Base-by-base conservation (phyloP, 2,888 invertebrate species). In the Uropetala carovei region DNA sequence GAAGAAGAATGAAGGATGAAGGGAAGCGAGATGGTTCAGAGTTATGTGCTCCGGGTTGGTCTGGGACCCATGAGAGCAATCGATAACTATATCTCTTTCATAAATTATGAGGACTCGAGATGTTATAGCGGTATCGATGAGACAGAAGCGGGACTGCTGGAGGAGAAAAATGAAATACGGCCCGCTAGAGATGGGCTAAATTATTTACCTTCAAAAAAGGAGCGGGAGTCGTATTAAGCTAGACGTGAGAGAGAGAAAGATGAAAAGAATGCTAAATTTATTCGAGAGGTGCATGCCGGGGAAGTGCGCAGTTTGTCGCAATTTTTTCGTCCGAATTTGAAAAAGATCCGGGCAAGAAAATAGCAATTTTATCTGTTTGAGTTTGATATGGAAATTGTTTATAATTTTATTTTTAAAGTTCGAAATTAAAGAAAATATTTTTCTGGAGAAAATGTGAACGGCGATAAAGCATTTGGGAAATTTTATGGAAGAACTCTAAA, bases 21-120 rank as follows among this genome's bases (percentile, higher is more conserved):
- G 89, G 64, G 16, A 43, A n/a, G 43, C 68, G 30, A 64, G 57
- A 30, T 86, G 86, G 30, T 60, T 64, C 27, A 18, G 30, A 89
- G 89, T 89, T 64, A 89, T 89, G 89, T 27, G 59, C 86, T 60
- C 86, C 60, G 60, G 89, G 89, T 89, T 60, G 43, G 89, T 27
- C 43, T 64, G 64, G 43, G 43, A 64, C 89, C 89, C 89, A 89
- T 43, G 89, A 56, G 89, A 64, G 89, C 64, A 89, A 89, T 89
- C 89, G 89, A 89, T 89, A 64, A 89, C 89, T 68, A 68, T 89
- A 89, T 64, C 89, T 89, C 68, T 27, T 89, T 64, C 89, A 89
- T 89, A 89, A 89, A 89, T 89, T 89, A 89, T 64, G 89, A 89
- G 68, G 68, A 56, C 64, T 68, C 89, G 89, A 89, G 64, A 60